These are phyloP conservation scores for Neogobius melanostomus DNA, from an alignment of 2,113 vertebrate species.

Conservation along the genomic window DNA sequence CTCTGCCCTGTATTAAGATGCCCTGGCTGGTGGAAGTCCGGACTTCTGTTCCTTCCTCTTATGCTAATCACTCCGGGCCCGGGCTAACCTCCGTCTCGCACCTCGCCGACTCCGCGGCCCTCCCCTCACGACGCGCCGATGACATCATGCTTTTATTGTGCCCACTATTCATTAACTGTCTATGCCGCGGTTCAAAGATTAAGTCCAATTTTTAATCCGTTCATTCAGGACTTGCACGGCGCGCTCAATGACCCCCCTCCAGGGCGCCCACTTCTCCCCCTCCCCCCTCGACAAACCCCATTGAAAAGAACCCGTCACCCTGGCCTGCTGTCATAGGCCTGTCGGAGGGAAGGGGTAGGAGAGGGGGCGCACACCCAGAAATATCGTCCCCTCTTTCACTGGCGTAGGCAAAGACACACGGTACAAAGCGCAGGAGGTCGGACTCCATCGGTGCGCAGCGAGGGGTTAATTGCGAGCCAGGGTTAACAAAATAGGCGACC, in stretches of 20 bases:
- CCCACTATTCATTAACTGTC: constrained; percentile 9
- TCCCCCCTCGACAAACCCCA: not conserved
- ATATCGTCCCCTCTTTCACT: constrained; percentile 44
- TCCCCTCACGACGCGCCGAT: not conserved
- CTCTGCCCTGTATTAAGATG: too few relatives aligned
- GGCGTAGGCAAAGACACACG: constrained; percentile 51
- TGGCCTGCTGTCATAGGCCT: constrained; percentile 56
- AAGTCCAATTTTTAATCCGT: constrained; percentile 75
- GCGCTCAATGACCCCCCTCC: constrained; percentile 70
- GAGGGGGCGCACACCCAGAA: constrained; percentile 3
- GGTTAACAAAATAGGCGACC: constrained; percentile 78
- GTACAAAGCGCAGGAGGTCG: constrained; percentile 65
- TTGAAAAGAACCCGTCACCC: constrained; percentile 67
- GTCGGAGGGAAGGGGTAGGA: constrained; percentile 26
- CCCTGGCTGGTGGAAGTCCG: too few relatives aligned
- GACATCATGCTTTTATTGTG: constrained; percentile 8
- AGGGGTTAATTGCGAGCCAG: constrained; percentile 77
- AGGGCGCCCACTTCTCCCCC: constrained; percentile 44
- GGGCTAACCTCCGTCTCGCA: not conserved
- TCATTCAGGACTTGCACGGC: constrained; percentile 70
- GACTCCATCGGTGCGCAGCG: constrained; percentile 53
- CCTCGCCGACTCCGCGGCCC: not conserved
- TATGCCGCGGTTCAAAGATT: constrained; percentile 69
- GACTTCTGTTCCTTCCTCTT: not conserved
- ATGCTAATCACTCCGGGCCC: not conserved